These are phyloP conservation scores for Apamea monoglypha DNA, from an alignment of 2,888 invertebrate genomes.

Conservation along the genomic window DNA sequence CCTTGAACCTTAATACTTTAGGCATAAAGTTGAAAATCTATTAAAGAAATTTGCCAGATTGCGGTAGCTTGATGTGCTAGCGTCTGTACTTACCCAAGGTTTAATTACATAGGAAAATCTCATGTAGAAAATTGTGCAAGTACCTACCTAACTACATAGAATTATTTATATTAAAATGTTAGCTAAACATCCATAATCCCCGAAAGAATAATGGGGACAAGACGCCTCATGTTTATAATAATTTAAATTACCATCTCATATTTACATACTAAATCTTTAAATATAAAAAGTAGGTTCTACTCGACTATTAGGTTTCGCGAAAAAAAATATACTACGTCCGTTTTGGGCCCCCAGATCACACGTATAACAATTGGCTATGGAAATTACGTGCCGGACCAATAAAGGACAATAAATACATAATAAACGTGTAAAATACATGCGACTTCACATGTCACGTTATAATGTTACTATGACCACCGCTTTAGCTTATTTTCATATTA, in stretches of 20 bases:
- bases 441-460: not conserved
- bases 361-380: slow-evolving; percentile 29
- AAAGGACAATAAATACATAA: slow-evolving; percentile 28
- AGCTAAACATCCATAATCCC: not conserved
- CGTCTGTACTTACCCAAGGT: no score
- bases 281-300: not conserved
- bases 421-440: slow-evolving; percentile 15
- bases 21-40: no score
- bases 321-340: not conserved
- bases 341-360: slow-evolving; percentile 8
- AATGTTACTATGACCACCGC: not conserved
- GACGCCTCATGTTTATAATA: slow-evolving; percentile 43
- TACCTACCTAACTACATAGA: not conserved
- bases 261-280: slow-evolving; percentile 1
- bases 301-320: not conserved
- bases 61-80: no score
- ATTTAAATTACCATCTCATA: slow-evolving; percentile 13
- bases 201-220: slow-evolving; percentile 47
- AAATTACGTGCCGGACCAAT: slow-evolving; percentile 32
- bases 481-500: not conserved
- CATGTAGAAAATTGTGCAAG: not conserved
- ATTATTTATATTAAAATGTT: slow-evolving; percentile 13
- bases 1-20: no score
- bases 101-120: no score
- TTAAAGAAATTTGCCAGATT: no score